Conservation (phyloP, 2,888 invertebrate genomes). For the Diogma glabrata region DNA sequence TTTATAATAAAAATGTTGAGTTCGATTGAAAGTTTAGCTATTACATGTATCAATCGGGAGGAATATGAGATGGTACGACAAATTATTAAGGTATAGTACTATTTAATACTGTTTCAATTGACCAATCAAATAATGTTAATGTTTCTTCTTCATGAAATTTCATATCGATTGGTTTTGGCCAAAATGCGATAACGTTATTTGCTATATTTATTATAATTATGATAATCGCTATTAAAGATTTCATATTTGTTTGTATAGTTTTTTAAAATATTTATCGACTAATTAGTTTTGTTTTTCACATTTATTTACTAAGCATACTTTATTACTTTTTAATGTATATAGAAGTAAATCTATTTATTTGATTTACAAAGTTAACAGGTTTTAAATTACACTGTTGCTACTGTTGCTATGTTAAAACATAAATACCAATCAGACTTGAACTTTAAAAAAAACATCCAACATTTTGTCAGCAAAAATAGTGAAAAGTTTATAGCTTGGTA, state of each 20-base stretch:
- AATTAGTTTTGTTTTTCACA: background rate
- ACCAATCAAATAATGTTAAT: slow-evolving; percentile 30
- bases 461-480: no score
- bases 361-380: no score
- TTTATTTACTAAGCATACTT: no score
- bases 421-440: no score
- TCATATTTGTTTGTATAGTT: background rate
- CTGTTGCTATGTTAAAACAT: no score
- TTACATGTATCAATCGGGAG: slow-evolving; percentile 59
- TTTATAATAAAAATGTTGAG: slow-evolving; percentile 50
- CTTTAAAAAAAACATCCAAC: no score
- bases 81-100: slow-evolving; percentile 57
- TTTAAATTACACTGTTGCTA: no score
- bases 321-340: no score
- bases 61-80: slow-evolving; percentile 64
- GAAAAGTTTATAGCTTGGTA: no score
- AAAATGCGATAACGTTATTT: slow-evolving; percentile 19
- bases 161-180: slow-evolving; percentile 33
- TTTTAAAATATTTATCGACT: background rate
- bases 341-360: no score
- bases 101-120: background rate
- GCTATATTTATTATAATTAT: background rate
- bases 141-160: slow-evolving; percentile 30
- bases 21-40: slow-evolving; percentile 61
- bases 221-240: background rate